Evolutionary conservation across 92 coral and sea anemone species (phyloP).

Genomic region (Isaurus tuberculatus): DNA sequence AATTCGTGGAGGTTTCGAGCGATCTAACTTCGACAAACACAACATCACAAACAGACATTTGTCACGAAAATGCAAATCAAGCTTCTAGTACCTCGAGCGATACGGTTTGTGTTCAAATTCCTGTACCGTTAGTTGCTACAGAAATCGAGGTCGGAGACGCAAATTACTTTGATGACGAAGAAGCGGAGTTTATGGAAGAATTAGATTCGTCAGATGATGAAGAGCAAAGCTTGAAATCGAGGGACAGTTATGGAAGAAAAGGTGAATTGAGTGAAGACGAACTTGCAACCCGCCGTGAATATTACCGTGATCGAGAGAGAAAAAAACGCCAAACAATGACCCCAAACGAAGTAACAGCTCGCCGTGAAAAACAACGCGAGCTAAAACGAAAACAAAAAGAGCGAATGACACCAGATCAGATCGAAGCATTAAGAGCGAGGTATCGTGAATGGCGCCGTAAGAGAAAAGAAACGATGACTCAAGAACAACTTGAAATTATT

Average conservation of each 20-base stretch:
- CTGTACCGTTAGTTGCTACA: conserved; percentile 88
- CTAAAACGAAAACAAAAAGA: conserved; percentile 90
- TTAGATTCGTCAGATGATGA: conserved; percentile 57
- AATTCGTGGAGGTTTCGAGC: conserved; percentile 33
- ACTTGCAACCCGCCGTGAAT: conserved; percentile 65
- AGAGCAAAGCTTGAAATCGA: conserved; percentile 61
- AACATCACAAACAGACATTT: conserved; percentile 54
- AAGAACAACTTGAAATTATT: conserved; percentile 89
- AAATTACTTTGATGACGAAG: conserved; percentile 81
- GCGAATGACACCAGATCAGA: conserved; percentile 89
- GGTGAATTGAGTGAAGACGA: conserved; percentile 69
- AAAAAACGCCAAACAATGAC: conserved; percentile 69
- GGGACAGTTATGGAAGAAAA: conserved; percentile 54
- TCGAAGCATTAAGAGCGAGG: conserved; percentile 89
- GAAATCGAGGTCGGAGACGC: conserved; percentile 90
- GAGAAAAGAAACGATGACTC: conserved; percentile 93
- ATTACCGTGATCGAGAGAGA: conserved; percentile 67
- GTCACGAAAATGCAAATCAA: conserved; percentile 81
- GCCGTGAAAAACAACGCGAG: conserved; percentile 91
- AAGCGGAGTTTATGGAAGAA: conserved; percentile 60
- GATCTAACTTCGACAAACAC: conserved; percentile 49
- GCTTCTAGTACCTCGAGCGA: conserved; percentile 42
- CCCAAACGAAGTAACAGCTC: conserved; percentile 82
- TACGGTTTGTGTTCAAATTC: conserved; percentile 69
- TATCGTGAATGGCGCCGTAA: conserved; percentile 93